Percentiles rank a stretch among this genome's conserved stretches.
Conservation (phyloP, 2,797 vertebrate genomes). For the Nyctibius grandis region DNA sequence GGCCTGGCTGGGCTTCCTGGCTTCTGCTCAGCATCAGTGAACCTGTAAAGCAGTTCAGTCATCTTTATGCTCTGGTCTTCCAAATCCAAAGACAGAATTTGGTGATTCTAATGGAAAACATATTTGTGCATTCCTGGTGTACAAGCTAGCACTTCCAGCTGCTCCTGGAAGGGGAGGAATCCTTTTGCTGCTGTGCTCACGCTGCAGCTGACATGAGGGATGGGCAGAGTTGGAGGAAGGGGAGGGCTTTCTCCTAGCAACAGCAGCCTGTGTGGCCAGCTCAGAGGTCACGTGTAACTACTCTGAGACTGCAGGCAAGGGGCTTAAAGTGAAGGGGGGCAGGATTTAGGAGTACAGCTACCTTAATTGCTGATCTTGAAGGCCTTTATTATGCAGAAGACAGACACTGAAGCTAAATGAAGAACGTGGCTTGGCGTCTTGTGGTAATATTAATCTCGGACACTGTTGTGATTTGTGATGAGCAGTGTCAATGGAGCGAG, state of each 20-base stretch:
- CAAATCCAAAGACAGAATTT: neutral
- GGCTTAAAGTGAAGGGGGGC: neutral
- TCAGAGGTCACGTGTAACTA: neutral
- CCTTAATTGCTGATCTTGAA: neutral
- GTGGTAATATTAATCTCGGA: fast-evolving
- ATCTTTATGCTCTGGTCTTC: neutral
- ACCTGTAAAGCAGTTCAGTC: neutral
- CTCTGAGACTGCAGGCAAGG: neutral
- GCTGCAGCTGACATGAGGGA: neutral
- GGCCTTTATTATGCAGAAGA: fast-evolving
- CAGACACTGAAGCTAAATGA: neutral
- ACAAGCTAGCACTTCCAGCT: neutral
- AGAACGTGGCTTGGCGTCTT: neutral
- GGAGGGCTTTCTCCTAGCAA: neutral
- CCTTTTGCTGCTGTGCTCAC: neutral
- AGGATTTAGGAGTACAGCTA: neutral
- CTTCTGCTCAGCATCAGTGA: neutral
- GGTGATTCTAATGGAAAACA: fast-evolving
- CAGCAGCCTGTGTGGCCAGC: neutral
- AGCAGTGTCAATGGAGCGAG: fast-evolving
- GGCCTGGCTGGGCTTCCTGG: neutral
- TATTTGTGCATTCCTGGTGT: fast-evolving
- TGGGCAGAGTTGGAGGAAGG: neutral
- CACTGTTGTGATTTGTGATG: neutral
- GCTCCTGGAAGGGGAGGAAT: neutral